Percentiles rank a stretch among this genome's conserved stretches.
Conservation (phyloP, 1,140 invertebrate genomes). For the Akabosia matsudoensis region DNA sequence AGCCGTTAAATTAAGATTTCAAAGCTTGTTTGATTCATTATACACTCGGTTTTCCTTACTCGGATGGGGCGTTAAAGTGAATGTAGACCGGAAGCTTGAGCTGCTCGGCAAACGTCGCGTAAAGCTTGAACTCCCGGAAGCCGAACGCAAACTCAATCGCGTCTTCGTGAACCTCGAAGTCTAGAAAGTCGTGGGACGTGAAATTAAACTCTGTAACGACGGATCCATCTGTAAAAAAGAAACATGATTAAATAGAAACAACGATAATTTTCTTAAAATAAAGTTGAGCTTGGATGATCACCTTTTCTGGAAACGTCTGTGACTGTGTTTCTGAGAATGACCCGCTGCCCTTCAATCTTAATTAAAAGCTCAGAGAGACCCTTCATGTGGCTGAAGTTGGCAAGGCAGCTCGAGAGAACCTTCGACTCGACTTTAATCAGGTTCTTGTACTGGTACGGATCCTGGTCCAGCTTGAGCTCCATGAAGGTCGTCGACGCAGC, state of each 20-base stretch:
- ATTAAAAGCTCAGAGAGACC: constrained; percentile 38
- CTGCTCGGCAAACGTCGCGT: constrained; percentile 35
- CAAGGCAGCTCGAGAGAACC: constrained; percentile 22
- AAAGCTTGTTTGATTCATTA: neutral
- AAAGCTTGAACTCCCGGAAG: constrained; percentile 41
- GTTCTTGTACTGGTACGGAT: constrained; percentile 17
- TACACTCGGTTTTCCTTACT: constrained; percentile 32
- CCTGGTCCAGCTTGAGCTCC: constrained; percentile 23
- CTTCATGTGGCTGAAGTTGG: constrained; percentile 33
- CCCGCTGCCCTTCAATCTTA: constrained; percentile 16
- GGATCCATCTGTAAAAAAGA: constrained; percentile 42
- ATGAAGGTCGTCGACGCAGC: neutral
- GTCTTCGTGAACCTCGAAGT: constrained; percentile 25
- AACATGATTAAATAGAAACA: constrained; percentile 9
- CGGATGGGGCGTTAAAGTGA: constrained; percentile 23
- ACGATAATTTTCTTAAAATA: neutral
- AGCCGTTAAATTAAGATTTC: no score
- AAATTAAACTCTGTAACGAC: constrained; percentile 39
- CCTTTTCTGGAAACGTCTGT: constrained; percentile 42
- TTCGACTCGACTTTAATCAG: constrained; percentile 37
- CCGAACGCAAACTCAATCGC: constrained; percentile 35
- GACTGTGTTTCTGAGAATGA: constrained; percentile 34
- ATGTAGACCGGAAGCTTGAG: constrained; percentile 35
- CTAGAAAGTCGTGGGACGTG: constrained; percentile 33
- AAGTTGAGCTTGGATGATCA: neutral